Percentiles rank a stretch among this genome's conserved stretches.
phyloP scores from a whole-genome alignment of 1,140 invertebrate genomes.

The Phymorhynchus buccinoides region DNA sequence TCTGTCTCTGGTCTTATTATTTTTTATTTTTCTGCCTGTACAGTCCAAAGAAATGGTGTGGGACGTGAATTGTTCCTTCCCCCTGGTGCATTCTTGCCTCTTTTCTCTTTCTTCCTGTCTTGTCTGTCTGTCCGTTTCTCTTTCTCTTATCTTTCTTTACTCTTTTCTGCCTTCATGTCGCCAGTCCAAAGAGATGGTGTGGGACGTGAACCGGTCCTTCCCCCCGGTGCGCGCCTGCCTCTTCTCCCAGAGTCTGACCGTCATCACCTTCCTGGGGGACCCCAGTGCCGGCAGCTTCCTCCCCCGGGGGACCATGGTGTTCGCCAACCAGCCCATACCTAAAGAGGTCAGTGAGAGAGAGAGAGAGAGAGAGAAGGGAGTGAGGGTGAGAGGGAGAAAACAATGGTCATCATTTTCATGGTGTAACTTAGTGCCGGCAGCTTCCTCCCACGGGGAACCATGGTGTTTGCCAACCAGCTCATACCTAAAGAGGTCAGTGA shows the following conservation, averaged over 20 bases:
- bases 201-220: constrained; percentile 66
- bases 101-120: too few species aligned
- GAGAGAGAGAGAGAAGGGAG: too few species aligned
- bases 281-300: constrained; percentile 68
- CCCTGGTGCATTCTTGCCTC: constrained; percentile 68
- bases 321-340: constrained; percentile 70
- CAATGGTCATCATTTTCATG: constrained; percentile 54
- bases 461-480: constrained; percentile 70
- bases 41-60: constrained; percentile 71
- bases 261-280: constrained; percentile 71
- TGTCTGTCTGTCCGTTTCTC: background rate
- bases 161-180: background rate
- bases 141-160: too few species aligned
- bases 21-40: constrained; percentile 64
- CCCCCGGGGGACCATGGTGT: constrained; percentile 70
- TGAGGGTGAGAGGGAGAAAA: too few species aligned
- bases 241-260: constrained; percentile 67
- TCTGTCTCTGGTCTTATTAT: too few species aligned
- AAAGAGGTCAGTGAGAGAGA: constrained; percentile 61
- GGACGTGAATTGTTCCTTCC: constrained; percentile 67
- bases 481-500: constrained; percentile 53
- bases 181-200: constrained; percentile 70
- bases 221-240: constrained; percentile 69
- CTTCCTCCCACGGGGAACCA: constrained; percentile 68
- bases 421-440: constrained; percentile 69